Base-by-base conservation (phyloP, 2,797 vertebrate genomes). In the Arnoldichthys spilopterus region DNA sequence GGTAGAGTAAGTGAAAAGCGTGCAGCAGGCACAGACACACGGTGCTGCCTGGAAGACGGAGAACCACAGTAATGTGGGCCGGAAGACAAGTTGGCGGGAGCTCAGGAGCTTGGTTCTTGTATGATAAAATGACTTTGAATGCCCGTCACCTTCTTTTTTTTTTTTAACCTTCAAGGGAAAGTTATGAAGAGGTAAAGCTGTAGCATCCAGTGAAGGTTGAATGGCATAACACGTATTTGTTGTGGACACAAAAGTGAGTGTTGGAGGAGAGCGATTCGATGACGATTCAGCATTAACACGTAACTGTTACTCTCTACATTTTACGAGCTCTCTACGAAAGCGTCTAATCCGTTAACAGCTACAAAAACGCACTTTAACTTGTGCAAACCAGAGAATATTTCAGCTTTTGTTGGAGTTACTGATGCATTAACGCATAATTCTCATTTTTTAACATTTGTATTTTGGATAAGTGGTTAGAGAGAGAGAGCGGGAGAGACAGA, bases 1-100 rank as follows among this genome's bases (percentile, higher is more conserved):
- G 73, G 76, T 58, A 67, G 34, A 77, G 79, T 69, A 82, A 79
- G 84, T 85, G 73, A 77, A 75, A 72, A 53, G 34, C 56, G 34
- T 40, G 81, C 53, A 26, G 66, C 20, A 45, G 24, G 67, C 15
- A 40, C 73, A 58, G 51, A 8, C 22, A 67, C 73, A 24, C 9
- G 47, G 22, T 43, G 53, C 70, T 75, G 12, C 6, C 40, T 59
- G 30, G 28, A 40, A 40, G 61, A 71, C n/a, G 16, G 26, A 53
- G n/a, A 61, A 49, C 68, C 24, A 43, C 58, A 26, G 30, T 32
- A 69, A 59, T 1, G 53, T 74, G 75, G 59, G 67, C 54, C 56
- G 49, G 73, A 74, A 30, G 54, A 70, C 63, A 54, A 7, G 15
- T 56, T 66, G 32, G 22, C 24, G 63, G 64, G 51, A 70, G 45